Percentiles rank a stretch among this genome's conserved stretches.
phyloP scores from a whole-genome alignment of 2,113 vertebrate species.

The Pedetes capensis region DNA sequence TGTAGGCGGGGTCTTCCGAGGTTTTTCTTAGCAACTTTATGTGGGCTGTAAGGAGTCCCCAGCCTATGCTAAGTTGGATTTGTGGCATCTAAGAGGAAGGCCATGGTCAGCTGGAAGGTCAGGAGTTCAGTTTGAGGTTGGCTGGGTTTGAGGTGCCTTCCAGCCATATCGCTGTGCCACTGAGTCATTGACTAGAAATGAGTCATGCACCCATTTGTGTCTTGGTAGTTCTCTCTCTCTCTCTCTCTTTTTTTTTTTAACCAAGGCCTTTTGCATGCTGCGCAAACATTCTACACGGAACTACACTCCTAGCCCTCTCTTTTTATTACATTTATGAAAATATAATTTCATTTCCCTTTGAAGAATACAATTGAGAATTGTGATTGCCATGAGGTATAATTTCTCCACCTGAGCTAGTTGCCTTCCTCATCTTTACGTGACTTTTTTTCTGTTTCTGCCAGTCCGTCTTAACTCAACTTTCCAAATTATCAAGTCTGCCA shows the following conservation, averaged over 20 bases:
- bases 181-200: neutral
- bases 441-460: neutral
- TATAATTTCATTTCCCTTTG: conserved; percentile 1
- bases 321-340: conserved; percentile 37
- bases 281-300: too few species aligned
- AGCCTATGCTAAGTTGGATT: neutral
- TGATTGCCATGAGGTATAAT: conserved; percentile 1
- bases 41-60: neutral
- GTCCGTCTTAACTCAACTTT: neutral
- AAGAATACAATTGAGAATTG: neutral
- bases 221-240: neutral
- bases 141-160: neutral
- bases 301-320: too few species aligned
- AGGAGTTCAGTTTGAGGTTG: neutral
- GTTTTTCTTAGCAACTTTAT: neutral
- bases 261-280: too few species aligned
- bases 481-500: neutral
- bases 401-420: neutral
- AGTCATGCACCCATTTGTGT: neutral
- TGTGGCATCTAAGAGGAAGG: neutral
- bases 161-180: neutral
- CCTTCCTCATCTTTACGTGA: neutral
- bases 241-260: too few species aligned
- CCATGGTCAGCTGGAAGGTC: neutral
- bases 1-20: neutral